Evolutionary conservation across 1,140 invertebrate species (phyloP).

Genomic region (Halesus radiatus): DNA sequence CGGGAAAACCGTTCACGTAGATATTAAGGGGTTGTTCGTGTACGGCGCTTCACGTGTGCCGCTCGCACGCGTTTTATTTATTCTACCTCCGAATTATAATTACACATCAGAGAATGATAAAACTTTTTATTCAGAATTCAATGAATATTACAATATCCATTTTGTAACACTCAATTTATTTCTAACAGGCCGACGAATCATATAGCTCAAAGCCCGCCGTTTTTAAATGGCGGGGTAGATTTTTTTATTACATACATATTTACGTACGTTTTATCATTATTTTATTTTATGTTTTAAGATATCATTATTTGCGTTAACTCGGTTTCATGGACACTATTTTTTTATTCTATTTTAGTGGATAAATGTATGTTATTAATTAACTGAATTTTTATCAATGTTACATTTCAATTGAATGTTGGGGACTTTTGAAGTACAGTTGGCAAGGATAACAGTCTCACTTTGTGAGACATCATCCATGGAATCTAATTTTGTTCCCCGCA

Average conservation of each 20-base stretch:
- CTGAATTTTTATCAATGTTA: neutral
- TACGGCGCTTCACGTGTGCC: slow-evolving; percentile 1
- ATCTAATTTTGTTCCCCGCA: neutral
- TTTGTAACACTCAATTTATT: too few relatives aligned
- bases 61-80: slow-evolving; percentile 15
- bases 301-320: too few relatives aligned
- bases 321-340: too few relatives aligned
- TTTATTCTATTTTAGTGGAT: too few relatives aligned
- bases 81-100: slow-evolving; percentile 5
- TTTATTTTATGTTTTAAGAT: too few relatives aligned
- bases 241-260: too few relatives aligned
- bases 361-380: neutral
- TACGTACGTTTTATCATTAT: too few relatives aligned
- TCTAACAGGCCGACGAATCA: too few relatives aligned
- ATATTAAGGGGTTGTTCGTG: slow-evolving; percentile 29
- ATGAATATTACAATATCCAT: too few relatives aligned
- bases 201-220: too few relatives aligned
- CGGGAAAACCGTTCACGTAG: slow-evolving; percentile 30
- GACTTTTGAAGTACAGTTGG: neutral
- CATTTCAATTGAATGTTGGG: neutral
- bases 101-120: neutral
- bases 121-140: too few relatives aligned
- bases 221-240: too few relatives aligned
- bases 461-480: neutral
- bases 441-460: neutral